A percentile compares a stretch with the other conserved stretches of the same genome.
phyloP scores from a whole-genome alignment of 2,888 invertebrate genomes.

The Micropterix aruncella region DNA sequence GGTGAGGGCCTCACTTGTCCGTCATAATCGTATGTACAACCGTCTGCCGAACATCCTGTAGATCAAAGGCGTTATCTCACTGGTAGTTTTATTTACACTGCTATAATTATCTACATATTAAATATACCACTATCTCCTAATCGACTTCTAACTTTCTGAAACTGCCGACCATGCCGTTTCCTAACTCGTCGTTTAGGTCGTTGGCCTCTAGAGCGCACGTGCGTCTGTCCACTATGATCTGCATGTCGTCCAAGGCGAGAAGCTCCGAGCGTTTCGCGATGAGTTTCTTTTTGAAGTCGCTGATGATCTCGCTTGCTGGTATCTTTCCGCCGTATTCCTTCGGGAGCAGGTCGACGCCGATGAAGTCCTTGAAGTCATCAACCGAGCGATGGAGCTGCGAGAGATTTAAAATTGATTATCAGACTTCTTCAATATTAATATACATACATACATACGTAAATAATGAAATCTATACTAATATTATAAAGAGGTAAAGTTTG shows the following conservation, averaged over 20 bases:
- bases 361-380: slow-evolving; percentile 54
- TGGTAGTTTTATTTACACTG: no score
- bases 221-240: slow-evolving; percentile 46
- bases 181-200: slow-evolving; percentile 53
- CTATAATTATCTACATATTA: no score
- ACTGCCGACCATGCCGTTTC: slow-evolving; percentile 62
- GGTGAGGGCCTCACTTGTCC: no score
- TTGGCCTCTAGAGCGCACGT: slow-evolving; percentile 36
- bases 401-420: slow-evolving; percentile 11
- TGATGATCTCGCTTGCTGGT: slow-evolving; percentile 68
- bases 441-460: no score
- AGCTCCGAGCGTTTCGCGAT: slow-evolving; percentile 48
- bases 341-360: slow-evolving; percentile 64
- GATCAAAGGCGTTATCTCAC: no score
- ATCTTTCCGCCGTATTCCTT: slow-evolving; percentile 81
- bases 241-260: slow-evolving; percentile 61
- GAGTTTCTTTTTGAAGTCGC: slow-evolving; percentile 51
- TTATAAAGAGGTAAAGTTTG: no score
- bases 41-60: no score
- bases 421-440: no score
- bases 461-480: no score
- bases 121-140: no score
- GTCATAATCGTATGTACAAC: no score
- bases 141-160: slow-evolving; percentile 77
- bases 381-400: slow-evolving; percentile 58